These are phyloP conservation scores for Drosophila suzukii DNA, from an alignment of 1,140 invertebrate genomes.

Conservation along the genomic window DNA sequence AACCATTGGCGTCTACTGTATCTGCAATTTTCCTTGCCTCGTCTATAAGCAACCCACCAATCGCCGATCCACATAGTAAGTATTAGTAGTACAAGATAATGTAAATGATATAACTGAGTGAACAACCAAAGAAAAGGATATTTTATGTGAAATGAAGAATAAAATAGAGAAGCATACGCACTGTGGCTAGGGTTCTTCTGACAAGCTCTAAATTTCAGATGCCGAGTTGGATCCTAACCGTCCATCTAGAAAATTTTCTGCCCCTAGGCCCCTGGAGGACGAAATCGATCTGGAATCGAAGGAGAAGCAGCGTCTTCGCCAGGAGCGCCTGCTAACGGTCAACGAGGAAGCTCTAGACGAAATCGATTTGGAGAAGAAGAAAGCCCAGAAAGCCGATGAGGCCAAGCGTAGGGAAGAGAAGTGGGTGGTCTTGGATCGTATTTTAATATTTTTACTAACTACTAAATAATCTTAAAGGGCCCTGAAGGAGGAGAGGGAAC, in stretches of 20 bases:
- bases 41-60: conserved; percentile 42
- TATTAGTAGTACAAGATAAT: conserved; percentile 29
- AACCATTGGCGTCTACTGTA: conserved; percentile 68
- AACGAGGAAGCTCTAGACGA: conserved; percentile 84
- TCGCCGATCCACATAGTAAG: conserved; percentile 47
- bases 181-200: conserved; percentile 18
- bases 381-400: conserved; percentile 86
- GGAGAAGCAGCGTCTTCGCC: conserved; percentile 86
- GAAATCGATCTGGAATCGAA: conserved; percentile 85
- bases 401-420: conserved; percentile 87
- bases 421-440: conserved; percentile 77
- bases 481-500: conserved; percentile 53
- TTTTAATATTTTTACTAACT: background rate
- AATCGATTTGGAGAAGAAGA: conserved; percentile 86
- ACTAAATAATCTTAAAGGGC: conserved; percentile 20
- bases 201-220: conserved; percentile 63
- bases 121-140: conserved; percentile 1
- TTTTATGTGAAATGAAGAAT: conserved; percentile 1
- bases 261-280: conserved; percentile 86
- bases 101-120: conserved; percentile 19
- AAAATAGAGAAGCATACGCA: background rate
- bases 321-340: conserved; percentile 84
- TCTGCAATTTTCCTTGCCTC: conserved; percentile 65
- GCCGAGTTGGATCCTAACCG: conserved; percentile 87
- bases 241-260: conserved; percentile 88